Base-by-base conservation (phyloP, 1,140 invertebrate genomes). In the Formica selysi region DNA sequence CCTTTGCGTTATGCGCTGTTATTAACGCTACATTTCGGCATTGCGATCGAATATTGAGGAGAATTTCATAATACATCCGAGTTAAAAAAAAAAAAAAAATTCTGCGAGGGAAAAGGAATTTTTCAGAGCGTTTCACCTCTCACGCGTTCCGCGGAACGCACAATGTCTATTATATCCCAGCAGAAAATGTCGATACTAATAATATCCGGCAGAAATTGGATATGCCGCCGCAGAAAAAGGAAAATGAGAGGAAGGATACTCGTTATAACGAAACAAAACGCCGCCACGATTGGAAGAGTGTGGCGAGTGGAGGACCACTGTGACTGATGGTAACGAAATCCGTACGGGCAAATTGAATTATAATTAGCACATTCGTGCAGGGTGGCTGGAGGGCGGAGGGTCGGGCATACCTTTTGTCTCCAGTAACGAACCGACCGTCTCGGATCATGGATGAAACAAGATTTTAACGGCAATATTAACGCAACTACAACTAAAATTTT, bases 261-360 rank as follows among this genome's bases (percentile, higher is more conserved):
- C 74, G 73, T 90, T 89, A 88, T 65, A 86, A 86, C 62, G 84
- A 84, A 86, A 84, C 67, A 84, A 76, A 81, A 88, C 71, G 85
- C 32, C 44, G 44, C 26, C 36, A 70, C 41, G 71, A 70, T 73
- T 70, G 76, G 48, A 71, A 73, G 65, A 67, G 44, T 29, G 26
- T 59, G 79, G 67, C 54, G 79, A 74, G 79, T 32, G 19, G n/a
- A 80, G 59, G 48, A 64, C 86, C 79, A 51, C 61, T 62, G 74
- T 83, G 73, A 83, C 87, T 80, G 80, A 88, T 87, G 84, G 65
- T 89, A 86, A 88, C 84, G 65, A 88, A 88, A 89, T 89, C 83
- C 71, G 51, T 67, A 32, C 32, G 65, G 64, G 32, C 44, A 86
- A 71, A 89, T 88, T 86, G 64, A 78, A 89, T 89, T 86, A 89